Evolutionary conservation across 2,888 invertebrate genomes (phyloP).

Genomic region (Pardosa pseudoannulata): DNA sequence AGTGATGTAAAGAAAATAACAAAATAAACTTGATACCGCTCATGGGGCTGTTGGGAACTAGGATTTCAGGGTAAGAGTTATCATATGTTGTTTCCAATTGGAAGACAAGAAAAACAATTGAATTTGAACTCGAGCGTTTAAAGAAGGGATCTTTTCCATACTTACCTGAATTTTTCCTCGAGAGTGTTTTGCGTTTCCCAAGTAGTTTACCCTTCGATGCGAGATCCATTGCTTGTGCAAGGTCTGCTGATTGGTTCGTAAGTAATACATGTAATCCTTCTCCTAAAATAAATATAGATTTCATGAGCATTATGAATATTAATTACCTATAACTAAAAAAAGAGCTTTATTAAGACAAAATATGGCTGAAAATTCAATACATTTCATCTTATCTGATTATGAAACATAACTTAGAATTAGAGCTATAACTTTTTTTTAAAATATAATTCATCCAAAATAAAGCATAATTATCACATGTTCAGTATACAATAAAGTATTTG

Average conservation of each 20-base stretch:
- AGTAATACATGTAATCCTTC: conserved; percentile 89
- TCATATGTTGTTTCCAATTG: conserved; percentile 31
- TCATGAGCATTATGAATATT: no score
- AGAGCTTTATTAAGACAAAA: no score
- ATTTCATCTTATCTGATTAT: no score
- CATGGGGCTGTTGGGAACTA: conserved; percentile 9
- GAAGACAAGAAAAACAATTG: conserved; percentile 25
- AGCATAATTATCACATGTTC: no score
- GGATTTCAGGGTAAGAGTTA: conserved; percentile 21
- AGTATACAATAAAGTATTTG: no score
- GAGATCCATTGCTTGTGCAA: conserved; percentile 80
- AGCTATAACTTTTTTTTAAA: no score
- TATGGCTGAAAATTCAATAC: no score
- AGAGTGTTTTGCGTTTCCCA: conserved; percentile 70
- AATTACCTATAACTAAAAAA: no score
- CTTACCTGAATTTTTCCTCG: conserved; percentile 73
- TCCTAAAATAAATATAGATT: no score
- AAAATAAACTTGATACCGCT: conserved; percentile 12
- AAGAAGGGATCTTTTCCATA: not conserved
- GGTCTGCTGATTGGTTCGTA: conserved; percentile 88
- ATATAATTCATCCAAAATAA: no score
- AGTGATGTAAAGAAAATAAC: conserved; percentile 23
- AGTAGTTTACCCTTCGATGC: conserved; percentile 85
- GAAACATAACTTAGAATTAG: no score
- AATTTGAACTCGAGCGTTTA: conserved; percentile 20